Evolutionary conservation across 2,113 vertebrate genomes (phyloP).

Genomic region (Mesocricetus auratus): DNA sequence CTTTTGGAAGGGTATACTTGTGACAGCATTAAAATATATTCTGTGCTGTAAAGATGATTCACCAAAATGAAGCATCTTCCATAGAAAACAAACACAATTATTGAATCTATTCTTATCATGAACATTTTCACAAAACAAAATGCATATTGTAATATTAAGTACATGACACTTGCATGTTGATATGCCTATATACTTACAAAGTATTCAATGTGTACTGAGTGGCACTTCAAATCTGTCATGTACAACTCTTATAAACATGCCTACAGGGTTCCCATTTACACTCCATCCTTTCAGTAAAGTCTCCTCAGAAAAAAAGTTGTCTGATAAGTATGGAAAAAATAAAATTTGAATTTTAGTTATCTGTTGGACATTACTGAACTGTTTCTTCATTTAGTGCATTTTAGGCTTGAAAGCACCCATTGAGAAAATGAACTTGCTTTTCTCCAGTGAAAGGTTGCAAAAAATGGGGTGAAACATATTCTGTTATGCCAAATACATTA

Average conservation of each 20-base stretch:
- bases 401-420: conserved; percentile 66
- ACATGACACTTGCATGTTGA: conserved; percentile 92
- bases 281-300: conserved; percentile 89
- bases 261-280: conserved; percentile 91
- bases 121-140: conserved; percentile 86
- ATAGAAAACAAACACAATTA: conserved; percentile 80
- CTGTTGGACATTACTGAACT: conserved; percentile 90
- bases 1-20: conserved; percentile 80
- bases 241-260: conserved; percentile 89
- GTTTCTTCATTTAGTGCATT: conserved; percentile 87
- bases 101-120: conserved; percentile 79
- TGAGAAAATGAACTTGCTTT: conserved; percentile 77
- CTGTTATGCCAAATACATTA: conserved; percentile 20
- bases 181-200: conserved; percentile 92
- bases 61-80: conserved; percentile 84
- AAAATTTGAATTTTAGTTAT: conserved; percentile 91
- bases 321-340: conserved; percentile 89
- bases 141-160: conserved; percentile 92
- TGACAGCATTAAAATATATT: conserved; percentile 63
- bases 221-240: conserved; percentile 90
- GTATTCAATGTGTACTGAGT: conserved; percentile 92
- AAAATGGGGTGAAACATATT: background rate
- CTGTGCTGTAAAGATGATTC: conserved; percentile 69
- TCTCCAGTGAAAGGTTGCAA: conserved; percentile 43
- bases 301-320: conserved; percentile 90